A percentile compares a stretch with the other conserved stretches of the same genome.
Conservation (phyloP, 2,888 invertebrate species). For the Antitype chi region DNA sequence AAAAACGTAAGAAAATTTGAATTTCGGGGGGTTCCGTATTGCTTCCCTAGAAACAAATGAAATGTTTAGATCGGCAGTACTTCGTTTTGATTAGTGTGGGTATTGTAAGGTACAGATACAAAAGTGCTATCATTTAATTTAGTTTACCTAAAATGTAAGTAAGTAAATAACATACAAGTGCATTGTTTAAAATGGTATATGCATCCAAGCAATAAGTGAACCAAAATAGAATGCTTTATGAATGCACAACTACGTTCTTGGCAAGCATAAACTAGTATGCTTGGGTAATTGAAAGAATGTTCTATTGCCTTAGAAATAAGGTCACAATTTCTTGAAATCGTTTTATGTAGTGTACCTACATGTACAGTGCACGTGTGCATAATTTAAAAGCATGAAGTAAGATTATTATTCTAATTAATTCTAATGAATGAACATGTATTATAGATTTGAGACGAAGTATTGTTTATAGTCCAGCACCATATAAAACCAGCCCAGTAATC, state of each 20-base stretch:
- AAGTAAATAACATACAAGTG: constrained; percentile 16
- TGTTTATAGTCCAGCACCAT: no score
- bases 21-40: no score
- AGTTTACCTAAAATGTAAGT: background rate
- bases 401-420: constrained; percentile 21
- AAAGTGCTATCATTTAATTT: background rate
- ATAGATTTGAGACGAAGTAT: background rate
- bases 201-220: constrained; percentile 17
- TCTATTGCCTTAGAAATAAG: constrained; percentile 30
- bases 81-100: background rate
- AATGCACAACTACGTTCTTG: constrained; percentile 48
- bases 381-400: constrained; percentile 26
- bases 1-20: no score
- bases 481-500: no score
- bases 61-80: background rate
- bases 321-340: constrained; percentile 11
- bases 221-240: constrained; percentile 49
- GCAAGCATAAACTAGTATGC: constrained; percentile 40
- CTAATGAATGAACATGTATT: background rate
- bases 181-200: constrained; percentile 9
- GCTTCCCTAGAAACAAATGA: no score
- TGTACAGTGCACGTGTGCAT: constrained; percentile 1
- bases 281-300: constrained; percentile 20
- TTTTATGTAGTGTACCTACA: background rate
- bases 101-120: background rate